A percentile compares a stretch with the other conserved stretches of the same genome.
These are phyloP conservation scores for Dysdera silvatica DNA, from an alignment of 1,140 invertebrate species.

Conservation along the genomic window DNA sequence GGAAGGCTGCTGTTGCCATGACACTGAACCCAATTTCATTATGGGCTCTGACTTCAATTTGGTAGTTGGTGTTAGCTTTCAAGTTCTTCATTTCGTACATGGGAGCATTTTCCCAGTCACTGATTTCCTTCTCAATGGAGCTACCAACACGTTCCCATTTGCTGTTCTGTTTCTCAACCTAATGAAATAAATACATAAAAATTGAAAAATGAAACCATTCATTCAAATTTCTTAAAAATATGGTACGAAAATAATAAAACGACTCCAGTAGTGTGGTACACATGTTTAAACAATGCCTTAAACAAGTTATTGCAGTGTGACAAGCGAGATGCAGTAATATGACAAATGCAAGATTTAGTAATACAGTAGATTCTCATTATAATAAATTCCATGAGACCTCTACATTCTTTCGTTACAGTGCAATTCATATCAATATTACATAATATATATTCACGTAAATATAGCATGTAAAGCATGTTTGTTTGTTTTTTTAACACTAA, in stretches of 20 bases:
- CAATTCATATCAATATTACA: too few species aligned
- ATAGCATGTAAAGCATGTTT: too few species aligned
- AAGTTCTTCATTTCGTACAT: conserved; percentile 43
- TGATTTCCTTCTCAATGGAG: neutral
- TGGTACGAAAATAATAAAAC: neutral
- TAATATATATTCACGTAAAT: too few species aligned
- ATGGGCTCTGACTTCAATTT: conserved; percentile 69
- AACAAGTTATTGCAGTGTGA: too few species aligned
- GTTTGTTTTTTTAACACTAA: too few species aligned
- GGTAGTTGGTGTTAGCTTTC: conserved; percentile 66
- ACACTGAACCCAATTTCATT: conserved; percentile 72
- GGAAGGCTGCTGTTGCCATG: conserved; percentile 63
- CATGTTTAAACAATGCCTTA: too few species aligned
- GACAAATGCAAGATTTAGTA: too few species aligned
- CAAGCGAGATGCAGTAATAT: too few species aligned
- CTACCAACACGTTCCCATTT: conserved; percentile 11
- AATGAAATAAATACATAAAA: neutral
- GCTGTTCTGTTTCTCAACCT: conserved; percentile 18
- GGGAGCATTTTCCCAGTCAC: conserved; percentile 22
- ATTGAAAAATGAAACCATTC: neutral
- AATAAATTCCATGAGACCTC: too few species aligned
- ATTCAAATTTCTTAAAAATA: neutral
- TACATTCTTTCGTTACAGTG: too few species aligned
- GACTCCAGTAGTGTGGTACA: neutral
- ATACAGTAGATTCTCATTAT: too few species aligned